Evolutionary conservation across 2,888 invertebrate genomes (phyloP), one percentile per base, ranked within the genome.

Genomic region (Mythimna albipuncta): DNA sequence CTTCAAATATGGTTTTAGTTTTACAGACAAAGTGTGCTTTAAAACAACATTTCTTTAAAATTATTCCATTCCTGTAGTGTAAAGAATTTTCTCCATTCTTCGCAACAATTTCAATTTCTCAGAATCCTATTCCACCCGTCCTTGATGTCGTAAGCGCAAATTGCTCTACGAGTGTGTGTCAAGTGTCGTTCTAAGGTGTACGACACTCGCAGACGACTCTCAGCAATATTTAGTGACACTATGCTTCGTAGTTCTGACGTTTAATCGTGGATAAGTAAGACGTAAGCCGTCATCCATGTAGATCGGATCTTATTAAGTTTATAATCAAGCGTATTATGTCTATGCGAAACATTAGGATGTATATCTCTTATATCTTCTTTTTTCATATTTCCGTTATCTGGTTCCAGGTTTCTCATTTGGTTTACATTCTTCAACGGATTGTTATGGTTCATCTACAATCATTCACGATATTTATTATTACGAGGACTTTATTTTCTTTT

Each of bases 81-180:
- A 65, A 65, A 59, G 44, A 69, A 73, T 74, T 77, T 59, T 70
- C 64, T 63, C 32, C 10, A n/a, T 70, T 65, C 55, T 77, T 54
- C 41, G 59, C 54, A 66, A 79, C 83, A 84, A 84, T 85, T 86
- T 84, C 72, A 72, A 77, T 84, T 84, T 76, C 72, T 67, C 75
- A 55, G 65, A 63, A 79, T 77, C 70, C 79, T 85, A 80, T 83
- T 79, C 72, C 79, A 44, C 32, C 73, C 68, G 72, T 81, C 75
- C 75, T 76, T 76, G 72, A 75, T 62, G 67, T 78, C 69, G 67
- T 76, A 68, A 83, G 75, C 75, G 69, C 66, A 81, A 86, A 86
- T 86, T 85, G 77, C 86, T 85, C 63, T 68, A 75, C 75, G 71
- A 84, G 82, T 82, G 72, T 67, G 55, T 79, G 80, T 75, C 79